phyloP scores from a whole-genome alignment of 30 jellyfish, hydroid and myxozoan genomes.

The Chironex yamaguchii region DNA sequence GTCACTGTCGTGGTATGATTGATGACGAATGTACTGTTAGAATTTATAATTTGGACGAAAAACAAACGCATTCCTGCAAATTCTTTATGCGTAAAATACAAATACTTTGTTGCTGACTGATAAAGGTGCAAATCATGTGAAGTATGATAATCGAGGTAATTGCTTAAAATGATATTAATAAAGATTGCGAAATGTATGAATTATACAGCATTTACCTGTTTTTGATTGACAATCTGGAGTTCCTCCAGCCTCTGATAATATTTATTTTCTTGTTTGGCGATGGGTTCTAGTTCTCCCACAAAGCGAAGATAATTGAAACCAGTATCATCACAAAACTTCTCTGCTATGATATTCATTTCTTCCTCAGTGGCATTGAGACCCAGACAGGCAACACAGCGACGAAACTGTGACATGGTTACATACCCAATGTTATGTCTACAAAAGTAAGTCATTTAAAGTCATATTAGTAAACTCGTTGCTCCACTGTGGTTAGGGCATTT shows the following conservation, averaged over 20 bases:
- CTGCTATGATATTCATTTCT: conserved; percentile 74
- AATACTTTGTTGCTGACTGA: too few relatives aligned
- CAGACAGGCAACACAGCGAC: conserved; percentile 84
- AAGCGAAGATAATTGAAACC: conserved; percentile 87
- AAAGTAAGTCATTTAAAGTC: not conserved
- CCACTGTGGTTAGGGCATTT: too few relatives aligned
- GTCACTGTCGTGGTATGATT: too few relatives aligned
- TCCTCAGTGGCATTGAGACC: conserved; percentile 59
- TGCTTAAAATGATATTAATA: too few relatives aligned
- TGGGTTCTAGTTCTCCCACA: conserved; percentile 87
- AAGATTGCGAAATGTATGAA: too few relatives aligned
- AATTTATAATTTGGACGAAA: too few relatives aligned
- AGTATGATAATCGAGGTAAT: too few relatives aligned
- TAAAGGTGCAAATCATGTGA: too few relatives aligned
- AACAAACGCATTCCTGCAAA: too few relatives aligned
- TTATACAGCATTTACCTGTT: too few relatives aligned
- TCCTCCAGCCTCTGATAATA: conserved; percentile 81
- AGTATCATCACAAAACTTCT: conserved; percentile 85
- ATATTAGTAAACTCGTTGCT: not conserved
- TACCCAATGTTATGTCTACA: conserved; percentile 90
- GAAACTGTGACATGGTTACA: conserved; percentile 90
- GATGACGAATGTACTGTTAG: too few relatives aligned
- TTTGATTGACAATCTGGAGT: conserved; percentile 62
- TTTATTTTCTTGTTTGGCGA: conserved; percentile 72
- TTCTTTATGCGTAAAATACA: too few relatives aligned